phyloP scores from a whole-genome alignment of 2,797 vertebrate genomes.

The Sparus aurata region DNA sequence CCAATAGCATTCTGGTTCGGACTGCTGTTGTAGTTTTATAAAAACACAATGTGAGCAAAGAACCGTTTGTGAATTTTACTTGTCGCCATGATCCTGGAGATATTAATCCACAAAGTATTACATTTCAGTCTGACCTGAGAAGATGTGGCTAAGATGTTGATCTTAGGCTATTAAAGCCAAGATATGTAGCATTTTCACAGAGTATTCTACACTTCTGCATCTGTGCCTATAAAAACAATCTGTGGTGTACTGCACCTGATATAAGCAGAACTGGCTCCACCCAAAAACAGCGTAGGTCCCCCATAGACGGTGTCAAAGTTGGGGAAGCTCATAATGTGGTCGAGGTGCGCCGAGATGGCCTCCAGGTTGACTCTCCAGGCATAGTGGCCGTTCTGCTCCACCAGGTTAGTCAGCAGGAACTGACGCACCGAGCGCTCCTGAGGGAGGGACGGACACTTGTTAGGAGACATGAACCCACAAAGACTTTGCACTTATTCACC shows the following conservation, averaged over 20 bases:
- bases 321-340: slow-evolving; percentile 91
- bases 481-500: too few relatives aligned
- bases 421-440: slow-evolving; percentile 90
- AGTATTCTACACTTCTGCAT: neutral
- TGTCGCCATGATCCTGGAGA: too few relatives aligned
- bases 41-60: too few relatives aligned
- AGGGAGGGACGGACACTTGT: neutral
- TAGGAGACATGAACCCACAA: neutral
- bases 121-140: too few relatives aligned
- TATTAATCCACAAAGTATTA: too few relatives aligned
- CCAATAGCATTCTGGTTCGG: too few relatives aligned
- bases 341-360: slow-evolving; percentile 88
- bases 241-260: slow-evolving; percentile 88
- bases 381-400: slow-evolving; percentile 88
- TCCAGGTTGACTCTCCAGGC: slow-evolving; percentile 94
- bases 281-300: slow-evolving; percentile 92
- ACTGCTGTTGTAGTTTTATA: too few relatives aligned
- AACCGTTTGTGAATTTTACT: too few relatives aligned
- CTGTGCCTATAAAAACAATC: neutral
- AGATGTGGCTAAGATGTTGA: too few relatives aligned
- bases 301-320: slow-evolving; percentile 81
- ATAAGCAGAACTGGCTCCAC: slow-evolving; percentile 92
- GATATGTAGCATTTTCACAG: neutral
- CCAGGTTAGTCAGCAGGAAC: slow-evolving; percentile 95
- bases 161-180: neutral